These are phyloP conservation scores for Zaprionus bogoriensis DNA, from an alignment of 2,888 invertebrate species.

Conservation along the genomic window DNA sequence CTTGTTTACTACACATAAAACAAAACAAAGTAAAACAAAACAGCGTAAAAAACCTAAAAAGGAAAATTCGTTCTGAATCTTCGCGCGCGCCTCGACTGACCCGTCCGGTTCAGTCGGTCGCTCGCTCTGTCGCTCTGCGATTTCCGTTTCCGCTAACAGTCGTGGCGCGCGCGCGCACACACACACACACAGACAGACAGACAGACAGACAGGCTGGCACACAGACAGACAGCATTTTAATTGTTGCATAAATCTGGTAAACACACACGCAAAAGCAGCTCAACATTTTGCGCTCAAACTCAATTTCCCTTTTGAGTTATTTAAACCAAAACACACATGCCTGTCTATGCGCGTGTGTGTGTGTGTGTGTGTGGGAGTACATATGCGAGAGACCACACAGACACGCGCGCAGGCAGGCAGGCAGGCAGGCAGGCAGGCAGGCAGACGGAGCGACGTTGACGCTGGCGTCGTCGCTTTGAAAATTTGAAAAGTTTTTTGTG, in stretches of 20 bases:
- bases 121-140: constrained; percentile 56
- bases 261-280: constrained; percentile 50
- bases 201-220: no score
- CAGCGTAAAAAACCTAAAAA: no score
- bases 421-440: no score
- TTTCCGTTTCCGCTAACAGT: constrained; percentile 60
- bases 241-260: constrained; percentile 69
- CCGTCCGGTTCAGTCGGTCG: constrained; percentile 23
- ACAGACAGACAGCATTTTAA: constrained; percentile 68
- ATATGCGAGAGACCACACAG: constrained; percentile 18
- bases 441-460: constrained; percentile 40
- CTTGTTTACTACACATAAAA: no score
- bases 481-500: constrained; percentile 75
- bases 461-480: constrained; percentile 53
- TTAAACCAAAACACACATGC: constrained; percentile 52
- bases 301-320: constrained; percentile 75
- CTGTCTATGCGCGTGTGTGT: constrained; percentile 9
- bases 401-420: background rate
- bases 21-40: no score
- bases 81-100: constrained; percentile 1
- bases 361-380: constrained; percentile 34
- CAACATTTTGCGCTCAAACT: constrained; percentile 67
- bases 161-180: constrained; percentile 30
- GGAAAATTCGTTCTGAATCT: constrained; percentile 6
- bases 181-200: constrained; percentile 11